Evolutionary conservation across 2,797 vertebrate genomes (phyloP).

Genomic region (Aphelocoma californica): DNA sequence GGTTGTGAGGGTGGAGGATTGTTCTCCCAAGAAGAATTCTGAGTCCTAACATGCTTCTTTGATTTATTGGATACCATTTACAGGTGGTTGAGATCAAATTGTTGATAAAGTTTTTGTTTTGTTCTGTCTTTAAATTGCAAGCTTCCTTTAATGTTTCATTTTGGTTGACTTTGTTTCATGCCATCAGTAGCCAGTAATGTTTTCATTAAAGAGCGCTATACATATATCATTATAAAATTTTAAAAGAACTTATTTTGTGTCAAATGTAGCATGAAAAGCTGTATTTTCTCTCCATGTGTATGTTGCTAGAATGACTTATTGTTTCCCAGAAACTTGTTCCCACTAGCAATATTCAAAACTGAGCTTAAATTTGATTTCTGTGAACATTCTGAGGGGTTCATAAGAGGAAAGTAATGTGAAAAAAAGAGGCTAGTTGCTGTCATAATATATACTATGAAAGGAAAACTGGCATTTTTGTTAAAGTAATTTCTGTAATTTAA

Average conservation of each 20-base stretch:
- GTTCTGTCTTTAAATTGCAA: background rate
- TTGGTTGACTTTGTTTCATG: background rate
- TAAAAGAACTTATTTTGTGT: background rate
- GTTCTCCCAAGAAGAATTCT: background rate
- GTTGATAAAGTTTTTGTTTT: background rate
- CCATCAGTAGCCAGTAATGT: background rate
- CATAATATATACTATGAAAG: background rate
- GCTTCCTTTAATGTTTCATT: background rate
- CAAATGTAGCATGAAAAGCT: background rate
- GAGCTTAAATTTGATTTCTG: background rate
- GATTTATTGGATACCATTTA: background rate
- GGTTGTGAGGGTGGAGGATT: background rate
- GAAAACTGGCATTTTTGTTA: background rate
- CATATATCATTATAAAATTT: background rate
- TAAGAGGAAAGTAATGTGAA: background rate
- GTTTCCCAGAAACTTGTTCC: background rate
- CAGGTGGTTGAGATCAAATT: background rate
- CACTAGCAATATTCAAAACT: background rate
- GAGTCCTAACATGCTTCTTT: background rate
- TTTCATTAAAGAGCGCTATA: background rate
- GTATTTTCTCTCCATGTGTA: background rate
- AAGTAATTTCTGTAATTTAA: background rate
- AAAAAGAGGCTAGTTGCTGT: background rate
- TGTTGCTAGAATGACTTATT: background rate
- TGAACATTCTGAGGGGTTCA: background rate